These are phyloP conservation scores for Nephrotoma guestfalica DNA, from an alignment of 2,888 invertebrate species.

Conservation along the genomic window DNA sequence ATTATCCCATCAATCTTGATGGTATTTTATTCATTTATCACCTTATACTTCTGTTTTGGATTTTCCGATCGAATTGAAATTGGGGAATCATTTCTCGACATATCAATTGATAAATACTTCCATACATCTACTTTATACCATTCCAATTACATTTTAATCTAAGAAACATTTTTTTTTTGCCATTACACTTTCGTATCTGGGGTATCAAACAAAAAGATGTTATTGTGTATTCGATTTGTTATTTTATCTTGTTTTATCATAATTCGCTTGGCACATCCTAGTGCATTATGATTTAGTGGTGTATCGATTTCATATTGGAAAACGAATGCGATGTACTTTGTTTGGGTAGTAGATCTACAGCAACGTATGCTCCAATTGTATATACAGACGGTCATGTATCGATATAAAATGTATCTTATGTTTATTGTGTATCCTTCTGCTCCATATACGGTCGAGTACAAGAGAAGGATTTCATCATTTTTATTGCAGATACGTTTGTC, in stretches of 20 bases:
- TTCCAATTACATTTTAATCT: background rate
- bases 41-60: background rate
- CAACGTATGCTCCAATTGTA: background rate
- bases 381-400: background rate
- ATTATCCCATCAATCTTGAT: background rate
- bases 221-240: background rate
- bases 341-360: background rate
- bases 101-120: background rate
- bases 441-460: background rate
- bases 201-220: background rate
- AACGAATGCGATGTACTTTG: background rate
- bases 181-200: background rate
- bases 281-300: background rate
- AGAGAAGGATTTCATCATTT: background rate
- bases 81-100: background rate
- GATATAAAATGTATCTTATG: background rate
- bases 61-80: background rate
- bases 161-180: background rate
- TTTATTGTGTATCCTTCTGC: background rate
- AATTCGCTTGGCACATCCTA: background rate
- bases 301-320: background rate
- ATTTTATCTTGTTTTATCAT: background rate
- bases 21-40: background rate
- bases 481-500: background rate
- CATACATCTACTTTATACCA: background rate